Evolutionary conservation across 1,140 invertebrate genomes (phyloP).

Genomic region (Papilio glaucus): DNA sequence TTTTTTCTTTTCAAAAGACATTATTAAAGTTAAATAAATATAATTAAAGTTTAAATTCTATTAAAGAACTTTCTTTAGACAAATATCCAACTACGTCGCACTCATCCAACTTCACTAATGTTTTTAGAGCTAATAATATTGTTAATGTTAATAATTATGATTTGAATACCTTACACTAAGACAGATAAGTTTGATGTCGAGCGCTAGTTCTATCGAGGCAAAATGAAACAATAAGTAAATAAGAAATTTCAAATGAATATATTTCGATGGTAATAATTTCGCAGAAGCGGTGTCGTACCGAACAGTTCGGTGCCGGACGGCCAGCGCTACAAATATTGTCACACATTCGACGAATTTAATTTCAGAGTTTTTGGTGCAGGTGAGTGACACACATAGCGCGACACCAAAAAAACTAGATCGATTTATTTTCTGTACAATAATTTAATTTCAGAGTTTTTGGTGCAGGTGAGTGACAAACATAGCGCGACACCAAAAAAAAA

Average conservation of each 20-base stretch:
- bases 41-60: too few relatives aligned
- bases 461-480: too few relatives aligned
- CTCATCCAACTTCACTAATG: too few relatives aligned
- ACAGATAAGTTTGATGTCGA: conserved; percentile 1
- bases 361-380: conserved; percentile 15
- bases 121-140: too few relatives aligned
- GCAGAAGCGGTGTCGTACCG: neutral
- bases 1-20: too few relatives aligned
- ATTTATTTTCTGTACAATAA: neutral
- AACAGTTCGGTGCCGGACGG: neutral
- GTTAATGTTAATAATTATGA: too few relatives aligned
- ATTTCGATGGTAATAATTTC: neutral
- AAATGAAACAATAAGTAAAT: neutral
- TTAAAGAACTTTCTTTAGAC: too few relatives aligned
- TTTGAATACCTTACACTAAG: too few relatives aligned
- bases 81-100: too few relatives aligned
- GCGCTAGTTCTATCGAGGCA: too few relatives aligned
- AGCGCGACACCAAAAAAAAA: neutral
- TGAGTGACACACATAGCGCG: neutral
- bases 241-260: neutral
- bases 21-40: too few relatives aligned
- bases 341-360: conserved; percentile 29
- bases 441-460: too few relatives aligned
- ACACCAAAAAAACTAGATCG: neutral
- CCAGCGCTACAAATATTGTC: neutral